Conservation (phyloP, 92 coral and sea anemone species). For the Porites lobata region DNA sequence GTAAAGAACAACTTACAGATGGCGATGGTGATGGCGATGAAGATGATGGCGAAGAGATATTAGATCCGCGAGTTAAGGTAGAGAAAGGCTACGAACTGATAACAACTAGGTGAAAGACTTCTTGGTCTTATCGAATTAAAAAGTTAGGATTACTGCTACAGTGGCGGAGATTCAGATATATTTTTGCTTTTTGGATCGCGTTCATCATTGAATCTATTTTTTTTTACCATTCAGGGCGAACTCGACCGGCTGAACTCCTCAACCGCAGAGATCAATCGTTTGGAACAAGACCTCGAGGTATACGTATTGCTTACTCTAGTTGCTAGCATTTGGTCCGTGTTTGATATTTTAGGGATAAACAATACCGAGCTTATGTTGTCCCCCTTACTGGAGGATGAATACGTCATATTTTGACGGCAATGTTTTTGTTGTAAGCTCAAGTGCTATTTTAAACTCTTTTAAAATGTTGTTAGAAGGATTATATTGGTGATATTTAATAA, state of each 20-base stretch:
- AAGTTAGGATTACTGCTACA: neutral
- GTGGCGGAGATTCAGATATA: neutral
- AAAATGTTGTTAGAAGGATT: too few relatives aligned
- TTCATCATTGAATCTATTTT: neutral
- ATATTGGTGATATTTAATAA: too few relatives aligned
- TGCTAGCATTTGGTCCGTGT: too few relatives aligned
- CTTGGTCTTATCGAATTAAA: neutral
- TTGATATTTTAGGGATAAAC: too few relatives aligned
- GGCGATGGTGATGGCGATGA: constrained; percentile 47
- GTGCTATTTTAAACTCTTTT: too few relatives aligned
- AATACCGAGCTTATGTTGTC: too few relatives aligned
- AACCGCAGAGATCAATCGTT: constrained; percentile 88
- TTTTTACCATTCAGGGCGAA: constrained; percentile 74
- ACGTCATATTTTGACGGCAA: too few relatives aligned
- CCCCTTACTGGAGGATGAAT: too few relatives aligned
- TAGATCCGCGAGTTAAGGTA: constrained; percentile 97
- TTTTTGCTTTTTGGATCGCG: neutral
- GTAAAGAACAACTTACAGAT: constrained; percentile 1
- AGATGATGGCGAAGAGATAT: constrained; percentile 78
- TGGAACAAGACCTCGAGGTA: constrained; percentile 96
- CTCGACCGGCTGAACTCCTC: constrained; percentile 91
- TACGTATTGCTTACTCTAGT: neutral
- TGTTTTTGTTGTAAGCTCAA: too few relatives aligned
- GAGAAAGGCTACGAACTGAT: neutral
- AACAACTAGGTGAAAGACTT: too few relatives aligned